Percentiles rank a stretch among this genome's conserved stretches.
phyloP scores from a whole-genome alignment of 1,140 invertebrate genomes.

The Acromyrmex charruanus region DNA sequence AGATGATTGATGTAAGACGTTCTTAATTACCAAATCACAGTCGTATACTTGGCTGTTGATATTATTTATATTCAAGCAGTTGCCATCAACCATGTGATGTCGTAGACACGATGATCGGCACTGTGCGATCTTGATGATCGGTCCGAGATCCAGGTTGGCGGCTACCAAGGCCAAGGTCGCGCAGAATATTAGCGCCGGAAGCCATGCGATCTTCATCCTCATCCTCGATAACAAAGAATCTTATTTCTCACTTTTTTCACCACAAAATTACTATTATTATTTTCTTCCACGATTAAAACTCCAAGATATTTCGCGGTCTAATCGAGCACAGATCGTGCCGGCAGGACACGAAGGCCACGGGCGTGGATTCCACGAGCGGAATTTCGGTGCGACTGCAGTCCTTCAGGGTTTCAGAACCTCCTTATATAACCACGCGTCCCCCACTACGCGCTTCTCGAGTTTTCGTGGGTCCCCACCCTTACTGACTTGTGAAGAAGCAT shows the following conservation, averaged over 20 bases:
- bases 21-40: neutral
- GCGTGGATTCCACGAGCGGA: conserved; percentile 66
- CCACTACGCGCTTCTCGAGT: conserved; percentile 73
- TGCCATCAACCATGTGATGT: neutral
- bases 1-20: neutral
- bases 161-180: conserved; percentile 70
- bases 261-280: neutral
- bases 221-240: conserved; percentile 33
- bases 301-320: neutral
- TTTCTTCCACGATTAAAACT: conserved; percentile 8
- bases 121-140: conserved; percentile 82
- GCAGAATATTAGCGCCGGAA: conserved; percentile 62
- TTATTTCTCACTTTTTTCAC: conserved; percentile 13
- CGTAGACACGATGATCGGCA: conserved; percentile 83
- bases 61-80: neutral
- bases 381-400: conserved; percentile 83
- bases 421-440: conserved; percentile 82
- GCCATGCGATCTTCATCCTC: conserved; percentile 66
- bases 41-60: neutral
- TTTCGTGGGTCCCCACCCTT: conserved; percentile 71
- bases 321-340: neutral
- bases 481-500: conserved; percentile 77
- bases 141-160: conserved; percentile 82
- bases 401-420: conserved; percentile 78
- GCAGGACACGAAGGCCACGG: neutral